A percentile compares a stretch with the other conserved stretches of the same genome.
phyloP scores from a whole-genome alignment of 2,888 invertebrate genomes.

The Apantesis nais region DNA sequence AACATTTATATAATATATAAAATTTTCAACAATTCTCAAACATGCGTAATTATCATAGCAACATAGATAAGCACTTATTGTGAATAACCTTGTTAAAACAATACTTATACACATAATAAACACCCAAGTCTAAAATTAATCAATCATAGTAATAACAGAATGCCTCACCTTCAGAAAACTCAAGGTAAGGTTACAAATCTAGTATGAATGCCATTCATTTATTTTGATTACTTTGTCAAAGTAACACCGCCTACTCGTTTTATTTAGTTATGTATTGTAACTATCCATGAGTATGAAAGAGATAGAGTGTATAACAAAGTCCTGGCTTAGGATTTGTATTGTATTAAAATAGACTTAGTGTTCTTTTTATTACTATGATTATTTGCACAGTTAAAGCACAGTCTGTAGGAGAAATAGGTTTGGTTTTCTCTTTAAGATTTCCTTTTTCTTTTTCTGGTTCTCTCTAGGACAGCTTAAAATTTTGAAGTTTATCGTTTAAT shows the following conservation, averaged over 20 bases:
- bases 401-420: neutral
- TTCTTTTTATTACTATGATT: too few species aligned
- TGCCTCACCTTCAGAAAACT: constrained; percentile 4
- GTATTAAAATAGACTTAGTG: too few species aligned
- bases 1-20: neutral
- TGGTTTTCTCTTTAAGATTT: neutral
- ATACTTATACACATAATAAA: neutral
- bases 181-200: constrained; percentile 18
- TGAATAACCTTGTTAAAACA: neutral
- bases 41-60: neutral
- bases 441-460: neutral
- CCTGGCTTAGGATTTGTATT: too few species aligned
- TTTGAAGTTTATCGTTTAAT: neutral
- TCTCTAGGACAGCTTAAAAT: neutral
- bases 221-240: neutral
- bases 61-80: neutral
- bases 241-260: neutral
- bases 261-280: neutral
- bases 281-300: neutral
- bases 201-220: constrained; percentile 12
- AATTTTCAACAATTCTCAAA: neutral
- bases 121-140: neutral
- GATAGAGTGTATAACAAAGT: neutral
- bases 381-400: too few species aligned
- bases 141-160: constrained; percentile 5